Base-by-base conservation (phyloP, 1,140 invertebrate species). In the Steinernema feltiae region DNA sequence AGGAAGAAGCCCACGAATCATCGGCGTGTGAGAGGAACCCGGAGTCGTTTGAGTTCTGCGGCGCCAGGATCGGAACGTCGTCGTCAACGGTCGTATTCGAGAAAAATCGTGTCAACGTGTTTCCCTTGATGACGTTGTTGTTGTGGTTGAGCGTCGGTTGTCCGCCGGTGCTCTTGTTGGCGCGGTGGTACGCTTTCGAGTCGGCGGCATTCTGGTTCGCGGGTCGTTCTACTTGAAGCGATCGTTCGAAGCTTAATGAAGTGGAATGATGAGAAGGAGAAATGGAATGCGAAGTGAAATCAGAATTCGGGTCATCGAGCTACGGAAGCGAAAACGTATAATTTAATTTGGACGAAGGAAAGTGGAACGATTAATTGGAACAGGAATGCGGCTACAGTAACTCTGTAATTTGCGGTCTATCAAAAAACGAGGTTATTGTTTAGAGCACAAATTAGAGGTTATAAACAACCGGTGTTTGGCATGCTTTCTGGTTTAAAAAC, bases 151-250 rank as follows among this genome's bases (percentile, higher is more conserved):
- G 41, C 41, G 41, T 46, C 41, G 41, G 41, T n/a, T 46, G 41
- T n/a, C 41, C 41, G 41, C 41, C 41, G 41, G 41, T 46, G 41
- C 41, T 46, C 41, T 46, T 46, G 41, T 46, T 7, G 7, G 41
- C 7, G 41, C 41, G 41, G 41, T 46, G 41, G 41, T 46, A 46
- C 41, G 41, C 7, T 46, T 7, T n/a, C n/a, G 7, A 12, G 7
- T 7, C n/a, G 41, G 7, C 41, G 41, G 41, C 7, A 46, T n/a
- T n/a, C 41, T 46, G 41, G n/a, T 46, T 46, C 41, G 7, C 7
- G n/a, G 41, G 41, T 46, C 41, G 76, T 69, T 85, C 83, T 32
- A 85, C 70, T 69, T 86, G 83, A 1, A 86, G 30, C 1, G 84
- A 86, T 30, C 84, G 75, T 27, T 71, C 48, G 75, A 82, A 83